A percentile compares a stretch with the other conserved stretches of the same genome.
These are phyloP conservation scores for Pipistrellus nathusii DNA, from an alignment of 2,797 vertebrate genomes.

Conservation along the genomic window DNA sequence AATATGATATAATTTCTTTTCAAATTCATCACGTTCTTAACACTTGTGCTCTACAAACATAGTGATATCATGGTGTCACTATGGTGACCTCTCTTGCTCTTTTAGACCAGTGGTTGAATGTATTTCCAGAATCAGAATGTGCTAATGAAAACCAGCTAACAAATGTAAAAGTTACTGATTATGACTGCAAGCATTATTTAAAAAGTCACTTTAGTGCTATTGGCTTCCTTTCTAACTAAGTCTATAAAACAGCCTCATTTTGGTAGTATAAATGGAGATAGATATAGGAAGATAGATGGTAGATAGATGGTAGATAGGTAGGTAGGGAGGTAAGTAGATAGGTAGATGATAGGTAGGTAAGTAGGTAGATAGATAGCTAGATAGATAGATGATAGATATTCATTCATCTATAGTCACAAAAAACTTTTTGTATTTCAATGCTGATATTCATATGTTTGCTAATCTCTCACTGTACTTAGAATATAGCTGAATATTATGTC, in stretches of 20 bases:
- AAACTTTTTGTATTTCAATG: background rate
- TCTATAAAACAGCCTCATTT: background rate
- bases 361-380: background rate
- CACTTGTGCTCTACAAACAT: background rate
- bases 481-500: background rate
- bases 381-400: background rate
- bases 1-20: conserved; percentile 20
- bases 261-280: background rate
- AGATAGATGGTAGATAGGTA: background rate
- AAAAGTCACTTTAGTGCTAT: background rate
- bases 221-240: background rate
- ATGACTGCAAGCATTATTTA: background rate
- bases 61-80: background rate
- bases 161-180: background rate
- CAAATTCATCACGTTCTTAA: background rate
- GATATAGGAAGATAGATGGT: background rate
- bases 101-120: background rate
- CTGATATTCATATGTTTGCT: background rate
- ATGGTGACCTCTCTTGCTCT: background rate
- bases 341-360: background rate
- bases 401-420: background rate
- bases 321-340: background rate
- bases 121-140: background rate
- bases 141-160: background rate
- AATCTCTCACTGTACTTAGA: background rate